Percentiles rank a stretch among this genome's conserved stretches.
phyloP scores from a whole-genome alignment of 2,888 invertebrate species.

The Leptogaster cylindrica region DNA sequence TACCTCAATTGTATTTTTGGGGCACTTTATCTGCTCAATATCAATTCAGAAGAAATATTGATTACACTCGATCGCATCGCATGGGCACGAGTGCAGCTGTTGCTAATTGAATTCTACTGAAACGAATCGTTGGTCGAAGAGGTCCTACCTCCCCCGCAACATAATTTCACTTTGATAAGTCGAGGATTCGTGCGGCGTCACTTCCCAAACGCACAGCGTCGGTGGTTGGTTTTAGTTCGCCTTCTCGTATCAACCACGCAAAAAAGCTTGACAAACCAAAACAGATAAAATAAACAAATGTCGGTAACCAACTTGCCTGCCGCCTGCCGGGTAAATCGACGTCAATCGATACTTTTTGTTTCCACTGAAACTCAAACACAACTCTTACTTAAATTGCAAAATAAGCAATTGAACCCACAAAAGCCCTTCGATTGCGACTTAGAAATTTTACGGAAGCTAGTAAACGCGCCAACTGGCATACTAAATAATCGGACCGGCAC shows the following conservation, averaged over 20 bases:
- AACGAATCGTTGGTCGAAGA: not conserved
- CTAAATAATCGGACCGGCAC: no score
- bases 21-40: not conserved
- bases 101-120: conserved; percentile 23
- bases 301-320: not conserved
- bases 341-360: conserved; percentile 10
- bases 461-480: no score
- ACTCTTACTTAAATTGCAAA: no score
- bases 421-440: no score
- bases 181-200: not conserved
- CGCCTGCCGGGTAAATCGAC: conserved; percentile 11
- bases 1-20: not conserved
- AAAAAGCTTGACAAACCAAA: not conserved
- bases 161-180: conserved; percentile 26
- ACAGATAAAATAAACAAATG: conserved; percentile 5
- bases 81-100: conserved; percentile 21
- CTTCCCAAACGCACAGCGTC: conserved; percentile 8
- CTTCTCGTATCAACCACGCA: not conserved
- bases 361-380: no score
- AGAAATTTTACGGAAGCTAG: no score
- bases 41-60: conserved; percentile 15
- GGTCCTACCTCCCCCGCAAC: conserved; percentile 20
- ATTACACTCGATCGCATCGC: conserved; percentile 28
- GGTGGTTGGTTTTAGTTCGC: conserved; percentile 13
- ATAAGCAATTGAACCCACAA: no score